phyloP scores from a whole-genome alignment of 1,140 invertebrate species.

The Drosophila nigrodunni region DNA sequence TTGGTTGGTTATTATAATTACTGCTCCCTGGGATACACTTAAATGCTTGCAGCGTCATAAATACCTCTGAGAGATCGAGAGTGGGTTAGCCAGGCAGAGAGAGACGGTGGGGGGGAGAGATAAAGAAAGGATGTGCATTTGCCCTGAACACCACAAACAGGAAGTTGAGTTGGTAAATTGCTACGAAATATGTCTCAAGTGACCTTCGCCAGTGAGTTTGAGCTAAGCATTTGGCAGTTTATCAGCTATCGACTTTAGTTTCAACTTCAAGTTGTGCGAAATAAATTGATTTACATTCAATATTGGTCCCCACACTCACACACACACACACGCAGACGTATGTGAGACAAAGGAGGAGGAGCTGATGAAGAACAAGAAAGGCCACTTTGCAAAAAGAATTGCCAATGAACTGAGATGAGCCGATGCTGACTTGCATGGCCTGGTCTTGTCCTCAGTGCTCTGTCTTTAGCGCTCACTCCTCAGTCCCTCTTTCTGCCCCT shows the following conservation, averaged over 20 bases:
- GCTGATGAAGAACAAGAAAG: constrained; percentile 54
- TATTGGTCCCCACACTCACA: constrained; percentile 23
- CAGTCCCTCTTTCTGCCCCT: constrained; percentile 15
- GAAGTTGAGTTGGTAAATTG: constrained; percentile 48
- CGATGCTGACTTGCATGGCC: constrained; percentile 32
- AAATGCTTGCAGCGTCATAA: constrained; percentile 69
- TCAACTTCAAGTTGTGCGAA: constrained; percentile 56
- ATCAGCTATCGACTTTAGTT: constrained; percentile 31
- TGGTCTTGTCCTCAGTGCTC: constrained; percentile 10
- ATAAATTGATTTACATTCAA: constrained; percentile 75
- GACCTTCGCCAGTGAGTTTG: constrained; percentile 55
- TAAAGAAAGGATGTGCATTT: constrained; percentile 56
- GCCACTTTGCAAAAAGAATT: constrained; percentile 70
- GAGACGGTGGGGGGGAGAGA: too few species aligned
- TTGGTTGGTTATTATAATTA: constrained; percentile 75
- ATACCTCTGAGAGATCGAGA: constrained; percentile 30
- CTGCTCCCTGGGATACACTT: constrained; percentile 68
- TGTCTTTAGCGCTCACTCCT: neutral
- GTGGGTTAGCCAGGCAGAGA: too few species aligned
- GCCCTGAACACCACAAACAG: constrained; percentile 28
- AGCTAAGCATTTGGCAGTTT: constrained; percentile 22
- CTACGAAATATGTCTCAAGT: constrained; percentile 47
- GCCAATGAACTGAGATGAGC: constrained; percentile 64
- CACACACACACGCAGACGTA: neutral
- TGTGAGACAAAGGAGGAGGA: neutral